Evolutionary conservation across 2,113 vertebrate species (phyloP), one percentile per base, ranked within the genome.

Genomic region (Thamnaconus septentrionalis): DNA sequence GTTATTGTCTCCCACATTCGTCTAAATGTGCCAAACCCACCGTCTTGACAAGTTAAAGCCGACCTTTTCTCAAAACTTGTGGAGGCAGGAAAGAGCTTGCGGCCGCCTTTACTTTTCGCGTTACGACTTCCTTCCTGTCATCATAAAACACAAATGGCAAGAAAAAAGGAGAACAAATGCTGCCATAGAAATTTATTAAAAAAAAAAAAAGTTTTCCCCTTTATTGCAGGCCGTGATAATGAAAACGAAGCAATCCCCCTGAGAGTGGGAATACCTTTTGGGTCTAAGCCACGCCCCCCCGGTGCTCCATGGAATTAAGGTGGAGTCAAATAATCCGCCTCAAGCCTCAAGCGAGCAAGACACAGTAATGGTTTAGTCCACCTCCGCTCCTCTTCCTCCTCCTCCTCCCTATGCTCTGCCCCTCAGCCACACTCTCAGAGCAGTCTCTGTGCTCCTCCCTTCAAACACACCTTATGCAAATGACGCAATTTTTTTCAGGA

Each of bases 391-490:
- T 50, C 18, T 31, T 31, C 18, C 7, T 81, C 86, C 80, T 81
- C 18, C 7, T 81, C 86, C 80, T 81, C 76, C 79, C 61, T 68
- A 69, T 59, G 53, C 54, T 59, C 61, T 50, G 18, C 49, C 72
- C 66, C 78, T 42, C 71, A 67, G 46, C 72, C 55, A 40, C 68
- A 55, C 53, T 72, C 81, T 73, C 59, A 31, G 18, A 31, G 18
- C 18, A 31, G 18, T 53, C 67, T 71, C 61, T 69, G 59, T 75
- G 84, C 88, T 85, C 87, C 89, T 88, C 88, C 89, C 85, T 86
- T 73, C 18, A 72, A 88, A 88, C 90, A 91, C 91, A 93, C 91
- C 91, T 93, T 93, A 91, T 92, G 91, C 86, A 91, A 92, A 92
- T 92, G 76, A 41, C 4, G 71, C 62, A 59, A 81, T 83, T 86